Evolutionary conservation across 2,888 invertebrate genomes (phyloP).

Genomic region (Dynastes maya): DNA sequence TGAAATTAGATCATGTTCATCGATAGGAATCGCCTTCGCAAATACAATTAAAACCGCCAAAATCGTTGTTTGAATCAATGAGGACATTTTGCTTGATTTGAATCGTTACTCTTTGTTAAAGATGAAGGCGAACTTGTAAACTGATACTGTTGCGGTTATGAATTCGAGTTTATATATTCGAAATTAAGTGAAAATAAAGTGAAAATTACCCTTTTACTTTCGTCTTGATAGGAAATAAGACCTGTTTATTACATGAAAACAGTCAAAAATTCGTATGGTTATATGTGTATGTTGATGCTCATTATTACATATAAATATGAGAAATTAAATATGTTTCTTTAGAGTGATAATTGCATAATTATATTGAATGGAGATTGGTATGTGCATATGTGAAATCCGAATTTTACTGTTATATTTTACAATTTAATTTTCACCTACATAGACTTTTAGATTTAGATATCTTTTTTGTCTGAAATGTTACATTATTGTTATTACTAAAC

Average conservation of each 20-base stretch:
- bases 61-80: neutral
- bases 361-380: too few relatives aligned
- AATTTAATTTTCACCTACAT: too few relatives aligned
- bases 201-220: neutral
- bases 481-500: too few relatives aligned
- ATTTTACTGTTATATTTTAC: too few relatives aligned
- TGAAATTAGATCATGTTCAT: neutral
- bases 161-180: neutral
- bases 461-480: too few relatives aligned
- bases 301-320: too few relatives aligned
- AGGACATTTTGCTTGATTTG: neutral
- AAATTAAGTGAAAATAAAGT: conserved; percentile 1
- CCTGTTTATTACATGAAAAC: conserved; percentile 6
- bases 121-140: neutral
- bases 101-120: neutral
- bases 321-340: too few relatives aligned
- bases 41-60: neutral
- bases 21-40: neutral
- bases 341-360: too few relatives aligned
- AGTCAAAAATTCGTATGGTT: neutral
- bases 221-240: neutral
- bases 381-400: too few relatives aligned
- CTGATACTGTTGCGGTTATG: neutral
- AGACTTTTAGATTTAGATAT: too few relatives aligned
- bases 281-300: too few relatives aligned